Percentiles rank a stretch among this genome's conserved stretches.
Conservation (phyloP, 2,113 vertebrate species). For the Ammodytes dubius region DNA sequence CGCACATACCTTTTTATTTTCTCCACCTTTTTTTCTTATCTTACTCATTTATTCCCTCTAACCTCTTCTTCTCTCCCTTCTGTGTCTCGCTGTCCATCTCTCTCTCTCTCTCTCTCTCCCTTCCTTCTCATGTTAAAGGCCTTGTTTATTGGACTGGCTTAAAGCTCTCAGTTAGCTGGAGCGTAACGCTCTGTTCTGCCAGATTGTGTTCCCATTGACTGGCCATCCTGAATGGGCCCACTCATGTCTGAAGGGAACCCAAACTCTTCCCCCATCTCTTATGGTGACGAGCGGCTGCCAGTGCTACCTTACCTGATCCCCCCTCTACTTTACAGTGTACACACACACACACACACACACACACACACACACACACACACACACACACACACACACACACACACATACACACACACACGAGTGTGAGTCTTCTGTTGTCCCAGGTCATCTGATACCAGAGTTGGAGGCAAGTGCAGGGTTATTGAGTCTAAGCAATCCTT, state of each 20-base stretch:
- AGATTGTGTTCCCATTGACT: constrained; percentile 87
- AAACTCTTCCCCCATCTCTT: constrained; percentile 72
- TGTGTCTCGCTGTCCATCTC: constrained; percentile 3
- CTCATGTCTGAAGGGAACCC: constrained; percentile 85
- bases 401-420: background rate
- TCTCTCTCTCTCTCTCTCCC: background rate
- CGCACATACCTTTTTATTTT: constrained; percentile 32
- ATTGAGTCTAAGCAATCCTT: constrained; percentile 80
- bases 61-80: constrained; percentile 16
- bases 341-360: constrained; percentile 11
- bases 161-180: constrained; percentile 75
- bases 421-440: constrained; percentile 71
- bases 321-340: constrained; percentile 13
- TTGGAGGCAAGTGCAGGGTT: constrained; percentile 75
- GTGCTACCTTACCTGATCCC: constrained; percentile 75
- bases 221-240: constrained; percentile 82
- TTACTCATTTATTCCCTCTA: constrained; percentile 33
- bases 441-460: constrained; percentile 84
- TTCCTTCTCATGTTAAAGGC: constrained; percentile 76
- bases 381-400: background rate
- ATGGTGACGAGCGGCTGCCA: constrained; percentile 76
- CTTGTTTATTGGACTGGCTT: constrained; percentile 79
- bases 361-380: constrained; percentile 13
- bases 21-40: constrained; percentile 22
- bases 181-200: constrained; percentile 63